phyloP scores from a whole-genome alignment of 2,888 invertebrate species.

The Parnassius glacialis region DNA sequence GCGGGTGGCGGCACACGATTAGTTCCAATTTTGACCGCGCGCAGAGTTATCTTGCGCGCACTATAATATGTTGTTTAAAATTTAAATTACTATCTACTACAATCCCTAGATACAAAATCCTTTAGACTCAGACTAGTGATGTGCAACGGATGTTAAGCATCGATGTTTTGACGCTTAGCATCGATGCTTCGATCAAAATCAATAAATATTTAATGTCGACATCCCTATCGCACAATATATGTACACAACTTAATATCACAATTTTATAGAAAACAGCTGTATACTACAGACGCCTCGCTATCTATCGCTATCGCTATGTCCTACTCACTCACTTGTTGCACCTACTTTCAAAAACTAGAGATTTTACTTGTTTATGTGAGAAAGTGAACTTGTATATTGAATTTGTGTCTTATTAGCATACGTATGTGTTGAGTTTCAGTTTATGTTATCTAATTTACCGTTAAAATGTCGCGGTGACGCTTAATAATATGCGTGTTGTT shows the following conservation, averaged over 20 bases:
- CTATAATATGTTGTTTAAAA: too few species aligned
- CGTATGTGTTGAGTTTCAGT: constrained; percentile 41
- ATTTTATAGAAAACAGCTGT: constrained; percentile 57
- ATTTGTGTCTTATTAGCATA: constrained; percentile 49
- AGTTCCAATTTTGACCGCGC: too few species aligned
- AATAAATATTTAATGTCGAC: too few species aligned
- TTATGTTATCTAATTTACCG: constrained; percentile 63
- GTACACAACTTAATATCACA: constrained; percentile 12
- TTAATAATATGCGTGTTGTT: constrained; percentile 56
- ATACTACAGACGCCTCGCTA: constrained; percentile 28
- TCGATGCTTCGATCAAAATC: too few species aligned
- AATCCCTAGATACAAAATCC: too few species aligned
- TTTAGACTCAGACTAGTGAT: too few species aligned
- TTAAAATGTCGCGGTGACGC: constrained; percentile 56
- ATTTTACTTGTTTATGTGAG: constrained; percentile 62
- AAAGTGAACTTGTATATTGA: constrained; percentile 59
- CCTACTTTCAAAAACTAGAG: constrained; percentile 67
- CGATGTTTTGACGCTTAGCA: too few species aligned
- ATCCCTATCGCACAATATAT: too few species aligned
- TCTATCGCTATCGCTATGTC: constrained; percentile 26
- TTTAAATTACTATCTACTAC: too few species aligned
- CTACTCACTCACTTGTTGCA: constrained; percentile 50
- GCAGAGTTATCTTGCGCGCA: too few species aligned
- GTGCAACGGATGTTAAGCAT: too few species aligned
- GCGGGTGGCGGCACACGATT: too few species aligned